Evolutionary conservation across 2,113 vertebrate species (phyloP), one percentile per base, ranked within the genome.

Genomic region (Todiramphus chloris): DNA sequence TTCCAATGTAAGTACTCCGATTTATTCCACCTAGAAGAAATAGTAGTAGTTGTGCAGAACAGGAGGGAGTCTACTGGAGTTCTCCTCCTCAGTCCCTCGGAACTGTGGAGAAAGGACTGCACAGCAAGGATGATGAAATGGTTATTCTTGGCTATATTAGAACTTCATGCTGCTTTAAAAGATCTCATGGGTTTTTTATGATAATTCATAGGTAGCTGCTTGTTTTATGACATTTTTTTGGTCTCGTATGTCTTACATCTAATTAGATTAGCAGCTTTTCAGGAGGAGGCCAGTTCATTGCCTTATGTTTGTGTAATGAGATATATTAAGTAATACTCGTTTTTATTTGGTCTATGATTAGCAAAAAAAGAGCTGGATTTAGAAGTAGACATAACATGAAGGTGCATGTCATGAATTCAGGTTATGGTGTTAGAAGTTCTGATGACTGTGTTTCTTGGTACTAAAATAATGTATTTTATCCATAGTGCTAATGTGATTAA

Each of bases 1-100:
- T 99, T 92, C 95, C 99, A 19, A 99, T 99, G 99, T 99, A 97
- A 99, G 98, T 97, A 89, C 28, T 50, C 31, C 81, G 27, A 86
- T 93, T 93, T 82, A 48, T 80, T 86, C 21, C 11, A 44, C 0
- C 24, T 59, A n/a, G 31, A 30, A 87, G 55, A 84, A 92, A 37
- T 24, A 78, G 25, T 27, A 62, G 46, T 44, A 46, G 55, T 46
- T 94, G 37, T 62, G 18, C 37, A 70, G 51, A 81, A 37, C 8
- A 2, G 37, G 20, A 80, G 24, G 5, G 19, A 17, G 39, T 63
- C 10, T 64, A 0, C 11, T 3, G 1, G 16, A 70, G 10, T 62
- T 77, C 9, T n/a, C 14, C 15, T 72, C 37, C 8, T 68, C 41
- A 31, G 13, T 86, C 17, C 51, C 51, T 28, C 21, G 15, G 13